A percentile compares a stretch with the other conserved stretches of the same genome.
Evolutionary conservation across 1,140 invertebrate species (phyloP).

Genomic region (Nasonia longicornis): DNA sequence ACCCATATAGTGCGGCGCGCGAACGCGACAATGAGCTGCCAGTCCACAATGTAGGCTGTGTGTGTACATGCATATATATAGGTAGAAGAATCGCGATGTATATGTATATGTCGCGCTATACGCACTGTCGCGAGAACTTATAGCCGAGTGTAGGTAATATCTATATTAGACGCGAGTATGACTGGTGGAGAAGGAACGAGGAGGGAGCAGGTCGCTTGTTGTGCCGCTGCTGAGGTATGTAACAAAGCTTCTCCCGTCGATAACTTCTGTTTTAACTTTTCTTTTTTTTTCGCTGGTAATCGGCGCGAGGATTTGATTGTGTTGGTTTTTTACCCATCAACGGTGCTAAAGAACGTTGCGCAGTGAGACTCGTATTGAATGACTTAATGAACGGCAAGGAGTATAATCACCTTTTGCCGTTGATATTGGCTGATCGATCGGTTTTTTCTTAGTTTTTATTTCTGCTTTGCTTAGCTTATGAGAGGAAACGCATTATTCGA

Average conservation of each 20-base stretch:
- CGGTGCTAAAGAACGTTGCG: neutral
- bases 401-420: neutral
- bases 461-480: neutral
- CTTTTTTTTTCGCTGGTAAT: neutral
- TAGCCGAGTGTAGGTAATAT: neutral
- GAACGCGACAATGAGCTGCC: conserved; percentile 59
- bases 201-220: neutral
- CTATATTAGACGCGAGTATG: neutral
- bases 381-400: conserved; percentile 11
- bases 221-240: neutral
- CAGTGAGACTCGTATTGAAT: neutral
- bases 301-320: conserved; percentile 7
- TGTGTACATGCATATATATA: too few relatives aligned
- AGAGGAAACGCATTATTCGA: too few relatives aligned
- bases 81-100: conserved; percentile 20
- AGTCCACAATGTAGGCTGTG: conserved; percentile 60
- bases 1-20: conserved; percentile 44
- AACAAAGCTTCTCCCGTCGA: conserved; percentile 11
- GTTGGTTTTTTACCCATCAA: neutral
- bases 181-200: neutral
- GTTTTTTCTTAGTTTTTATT: neutral
- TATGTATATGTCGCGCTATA: neutral
- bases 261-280: neutral
- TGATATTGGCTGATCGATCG: neutral
- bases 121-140: neutral